These are phyloP conservation scores for Lepidurus apus DNA, from an alignment of 1,140 invertebrate species.

Conservation along the genomic window DNA sequence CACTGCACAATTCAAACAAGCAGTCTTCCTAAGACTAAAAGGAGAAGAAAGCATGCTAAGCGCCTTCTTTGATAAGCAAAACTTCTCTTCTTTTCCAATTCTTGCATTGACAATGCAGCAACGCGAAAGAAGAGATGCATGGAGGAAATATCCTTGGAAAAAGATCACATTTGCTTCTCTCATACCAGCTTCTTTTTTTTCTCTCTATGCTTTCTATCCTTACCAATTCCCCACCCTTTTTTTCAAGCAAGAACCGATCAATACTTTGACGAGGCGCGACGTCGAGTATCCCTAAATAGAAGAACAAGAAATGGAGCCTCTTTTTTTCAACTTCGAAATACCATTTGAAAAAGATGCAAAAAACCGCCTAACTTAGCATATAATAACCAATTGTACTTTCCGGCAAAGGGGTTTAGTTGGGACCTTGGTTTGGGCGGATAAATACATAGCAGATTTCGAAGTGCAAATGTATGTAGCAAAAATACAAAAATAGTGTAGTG, in stretches of 20 bases:
- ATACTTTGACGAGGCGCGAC: constrained; percentile 20
- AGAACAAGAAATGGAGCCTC: not conserved
- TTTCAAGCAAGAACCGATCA: constrained; percentile 19
- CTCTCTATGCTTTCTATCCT: not conserved
- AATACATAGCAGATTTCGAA: too few relatives aligned
- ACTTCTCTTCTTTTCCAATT: not conserved
- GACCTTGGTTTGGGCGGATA: too few relatives aligned
- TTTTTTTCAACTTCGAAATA: not conserved
- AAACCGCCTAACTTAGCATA: not conserved
- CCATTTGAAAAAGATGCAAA: not conserved
- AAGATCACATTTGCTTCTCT: constrained; percentile 15
- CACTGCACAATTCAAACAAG: not conserved
- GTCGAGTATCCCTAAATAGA: constrained; percentile 11
- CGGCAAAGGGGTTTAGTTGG: too few relatives aligned
- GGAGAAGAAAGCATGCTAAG: constrained; percentile 20
- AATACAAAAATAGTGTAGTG: not conserved
- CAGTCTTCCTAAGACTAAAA: not conserved
- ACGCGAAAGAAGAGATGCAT: not conserved
- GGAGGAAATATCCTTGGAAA: not conserved
- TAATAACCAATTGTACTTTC: not conserved
- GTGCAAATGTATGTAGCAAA: too few relatives aligned
- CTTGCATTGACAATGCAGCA: not conserved
- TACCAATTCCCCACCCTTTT: constrained; percentile 20
- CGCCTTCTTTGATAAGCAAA: not conserved
- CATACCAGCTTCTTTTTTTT: constrained; percentile 11